A percentile compares a stretch with the other conserved stretches of the same genome.
phyloP scores from a whole-genome alignment of 37 sponge, comb jelly and placozoan species.

The Geodia barretti region DNA sequence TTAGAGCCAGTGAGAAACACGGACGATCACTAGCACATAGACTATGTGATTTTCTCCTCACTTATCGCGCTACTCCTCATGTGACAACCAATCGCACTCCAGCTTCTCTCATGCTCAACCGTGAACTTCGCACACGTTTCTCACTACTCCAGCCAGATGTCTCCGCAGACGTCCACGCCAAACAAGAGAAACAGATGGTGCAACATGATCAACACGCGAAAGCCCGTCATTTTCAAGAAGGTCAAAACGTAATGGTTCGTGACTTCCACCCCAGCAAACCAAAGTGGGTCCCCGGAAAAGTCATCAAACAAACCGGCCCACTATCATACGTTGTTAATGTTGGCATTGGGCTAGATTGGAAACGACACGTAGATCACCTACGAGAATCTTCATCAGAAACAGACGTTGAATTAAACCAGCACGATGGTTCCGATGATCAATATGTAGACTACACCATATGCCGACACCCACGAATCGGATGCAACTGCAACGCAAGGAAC shows the following conservation, averaged over 20 bases:
- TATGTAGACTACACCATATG: too few species aligned
- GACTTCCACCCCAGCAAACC: background rate
- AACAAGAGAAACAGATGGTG: background rate
- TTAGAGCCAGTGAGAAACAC: background rate
- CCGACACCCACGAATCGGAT: too few species aligned
- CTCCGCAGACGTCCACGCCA: background rate
- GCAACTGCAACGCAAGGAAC: too few species aligned
- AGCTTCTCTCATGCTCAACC: background rate
- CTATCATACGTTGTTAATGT: background rate
- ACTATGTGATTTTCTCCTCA: slow-evolving; percentile 5
- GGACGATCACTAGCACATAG: background rate
- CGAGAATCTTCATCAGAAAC: too few species aligned
- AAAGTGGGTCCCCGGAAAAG: background rate
- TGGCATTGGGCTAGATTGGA: background rate
- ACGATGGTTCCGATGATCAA: too few species aligned
- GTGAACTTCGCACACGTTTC: background rate
- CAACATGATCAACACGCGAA: slow-evolving; percentile 2
- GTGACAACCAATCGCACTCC: slow-evolving; percentile 11
- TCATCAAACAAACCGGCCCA: background rate
- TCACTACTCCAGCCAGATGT: background rate
- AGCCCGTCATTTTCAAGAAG: background rate
- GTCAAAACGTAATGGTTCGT: slow-evolving; percentile 5
- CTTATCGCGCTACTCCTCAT: slow-evolving; percentile 30
- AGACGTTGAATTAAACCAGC: too few species aligned
- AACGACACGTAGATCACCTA: slow-evolving; percentile 8